These are phyloP conservation scores for Tympanoctomys barrerae DNA, from an alignment of 2,797 vertebrate genomes.

Conservation along the genomic window DNA sequence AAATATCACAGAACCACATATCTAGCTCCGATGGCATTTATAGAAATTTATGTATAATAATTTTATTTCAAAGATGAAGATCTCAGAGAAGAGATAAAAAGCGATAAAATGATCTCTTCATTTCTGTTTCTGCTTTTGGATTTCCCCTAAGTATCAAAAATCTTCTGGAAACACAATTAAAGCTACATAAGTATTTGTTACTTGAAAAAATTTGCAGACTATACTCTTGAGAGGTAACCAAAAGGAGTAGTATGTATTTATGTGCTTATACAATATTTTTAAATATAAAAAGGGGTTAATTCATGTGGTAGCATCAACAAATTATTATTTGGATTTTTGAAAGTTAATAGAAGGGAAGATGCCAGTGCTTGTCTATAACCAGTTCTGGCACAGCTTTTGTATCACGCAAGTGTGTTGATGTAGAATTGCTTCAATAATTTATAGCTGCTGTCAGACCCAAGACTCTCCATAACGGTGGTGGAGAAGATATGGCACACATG, in stretches of 20 bases:
- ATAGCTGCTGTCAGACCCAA: background rate
- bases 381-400: slow-evolving; percentile 1
- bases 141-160: background rate
- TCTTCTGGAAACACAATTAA: slow-evolving; percentile 52
- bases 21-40: background rate
- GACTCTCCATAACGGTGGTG: background rate
- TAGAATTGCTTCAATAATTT: slow-evolving; percentile 51
- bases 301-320: slow-evolving; percentile 17
- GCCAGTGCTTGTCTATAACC: background rate
- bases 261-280: background rate
- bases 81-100: background rate
- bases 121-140: slow-evolving; percentile 17
- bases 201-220: background rate
- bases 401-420: background rate
- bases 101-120: background rate
- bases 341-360: slow-evolving; percentile 2
- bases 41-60: background rate
- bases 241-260: background rate
- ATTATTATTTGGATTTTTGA: slow-evolving; percentile 22
- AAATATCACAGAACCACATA: background rate
- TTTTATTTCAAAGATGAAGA: slow-evolving; percentile 7
- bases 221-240: background rate
- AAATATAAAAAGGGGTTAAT: slow-evolving; percentile 53
- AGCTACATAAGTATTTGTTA: slow-evolving; percentile 1
- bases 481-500: background rate